Percentiles rank a stretch among this genome's conserved stretches.
Evolutionary conservation across 1,140 invertebrate species (phyloP).

Genomic region (Drosophila pectinifera): DNA sequence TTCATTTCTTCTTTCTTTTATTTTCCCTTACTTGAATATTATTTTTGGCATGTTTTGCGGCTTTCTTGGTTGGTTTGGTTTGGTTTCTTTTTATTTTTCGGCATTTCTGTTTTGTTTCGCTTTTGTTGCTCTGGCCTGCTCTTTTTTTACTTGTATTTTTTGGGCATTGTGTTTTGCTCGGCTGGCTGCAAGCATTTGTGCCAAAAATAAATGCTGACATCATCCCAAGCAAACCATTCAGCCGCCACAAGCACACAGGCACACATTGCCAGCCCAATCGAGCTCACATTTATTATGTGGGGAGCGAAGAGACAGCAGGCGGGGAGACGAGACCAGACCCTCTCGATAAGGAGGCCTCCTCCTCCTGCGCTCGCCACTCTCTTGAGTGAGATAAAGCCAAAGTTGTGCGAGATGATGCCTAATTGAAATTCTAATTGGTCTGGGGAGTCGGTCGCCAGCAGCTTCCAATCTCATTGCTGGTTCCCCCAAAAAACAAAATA

Average conservation of each 20-base stretch:
- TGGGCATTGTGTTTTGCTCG: conserved; percentile 54
- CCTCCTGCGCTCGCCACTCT: conserved; percentile 7
- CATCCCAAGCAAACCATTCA: conserved; percentile 53
- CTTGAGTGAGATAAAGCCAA: conserved; percentile 51
- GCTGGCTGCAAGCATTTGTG: conserved; percentile 58
- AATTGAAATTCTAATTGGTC: conserved; percentile 63
- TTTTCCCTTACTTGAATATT: conserved; percentile 64
- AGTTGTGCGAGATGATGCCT: conserved; percentile 30
- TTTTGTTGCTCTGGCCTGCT: conserved; percentile 51
- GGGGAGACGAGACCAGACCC: not conserved
- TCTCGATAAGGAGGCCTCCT: conserved; percentile 17
- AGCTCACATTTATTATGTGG: conserved; percentile 63
- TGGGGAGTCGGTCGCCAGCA: conserved; percentile 8
- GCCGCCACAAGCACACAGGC: conserved; percentile 42
- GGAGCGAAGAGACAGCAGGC: not conserved
- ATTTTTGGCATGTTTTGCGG: conserved; percentile 81
- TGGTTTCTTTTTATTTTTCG: conserved; percentile 27
- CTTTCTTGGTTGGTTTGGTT: conserved; percentile 51
- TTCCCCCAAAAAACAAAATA: not conserved
- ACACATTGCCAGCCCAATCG: conserved; percentile 53
- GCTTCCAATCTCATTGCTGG: conserved; percentile 1
- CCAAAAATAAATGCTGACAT: conserved; percentile 82
- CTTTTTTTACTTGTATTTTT: conserved; percentile 22
- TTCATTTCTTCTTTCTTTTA: not conserved
- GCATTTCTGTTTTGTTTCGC: conserved; percentile 73